A percentile compares a stretch with the other conserved stretches of the same genome.
phyloP scores from a whole-genome alignment of 1,140 invertebrate species.

The Drosophila orena region DNA sequence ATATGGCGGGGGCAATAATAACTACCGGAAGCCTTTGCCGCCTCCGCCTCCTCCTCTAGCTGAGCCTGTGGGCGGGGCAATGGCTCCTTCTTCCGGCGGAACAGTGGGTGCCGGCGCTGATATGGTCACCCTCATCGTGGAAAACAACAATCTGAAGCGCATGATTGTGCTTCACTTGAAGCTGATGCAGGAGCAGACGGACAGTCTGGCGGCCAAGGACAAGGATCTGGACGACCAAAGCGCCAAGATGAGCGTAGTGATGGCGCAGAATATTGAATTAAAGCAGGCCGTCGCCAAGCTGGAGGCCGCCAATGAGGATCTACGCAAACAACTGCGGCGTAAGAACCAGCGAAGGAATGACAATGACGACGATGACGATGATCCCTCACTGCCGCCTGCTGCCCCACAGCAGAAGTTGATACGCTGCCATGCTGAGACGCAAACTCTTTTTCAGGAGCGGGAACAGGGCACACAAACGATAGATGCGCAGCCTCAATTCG shows the following conservation, averaged over 20 bases:
- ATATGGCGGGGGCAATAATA: conserved; percentile 5
- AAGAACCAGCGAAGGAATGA: conserved; percentile 38
- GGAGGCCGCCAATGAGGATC: conserved; percentile 47
- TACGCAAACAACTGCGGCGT: conserved; percentile 48
- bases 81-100: conserved; percentile 26
- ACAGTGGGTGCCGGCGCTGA: conserved; percentile 28
- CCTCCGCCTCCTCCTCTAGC: neutral
- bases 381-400: conserved; percentile 35
- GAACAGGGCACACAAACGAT: conserved; percentile 1
- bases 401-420: conserved; percentile 47
- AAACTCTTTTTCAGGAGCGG: conserved; percentile 37
- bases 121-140: conserved; percentile 62
- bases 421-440: conserved; percentile 50
- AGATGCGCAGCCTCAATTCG: neutral
- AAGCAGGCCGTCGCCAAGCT: conserved; percentile 48
- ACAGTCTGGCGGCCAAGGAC: conserved; percentile 89
- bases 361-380: conserved; percentile 42
- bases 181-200: conserved; percentile 90
- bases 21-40: conserved; percentile 40
- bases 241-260: conserved; percentile 36
- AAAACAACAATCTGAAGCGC: conserved; percentile 67
- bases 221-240: conserved; percentile 85
- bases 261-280: conserved; percentile 55
- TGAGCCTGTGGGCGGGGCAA: conserved; percentile 7
- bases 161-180: conserved; percentile 90